A percentile compares a stretch with the other conserved stretches of the same genome.
Conservation (phyloP, 2,888 invertebrate species). For the Caprella mutica region DNA sequence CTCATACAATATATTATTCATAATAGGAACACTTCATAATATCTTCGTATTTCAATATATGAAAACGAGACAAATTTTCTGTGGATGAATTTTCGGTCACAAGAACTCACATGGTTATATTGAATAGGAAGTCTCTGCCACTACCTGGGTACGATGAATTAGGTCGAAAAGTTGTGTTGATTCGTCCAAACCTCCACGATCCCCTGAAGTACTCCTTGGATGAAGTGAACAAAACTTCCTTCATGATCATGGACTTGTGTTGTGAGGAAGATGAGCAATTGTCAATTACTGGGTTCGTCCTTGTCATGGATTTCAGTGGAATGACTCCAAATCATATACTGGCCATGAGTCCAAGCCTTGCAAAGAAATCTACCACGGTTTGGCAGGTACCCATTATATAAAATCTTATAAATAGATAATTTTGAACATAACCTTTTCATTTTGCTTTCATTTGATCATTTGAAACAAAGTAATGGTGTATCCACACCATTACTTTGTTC, state of each 20-base stretch:
- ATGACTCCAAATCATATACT: constrained; percentile 48
- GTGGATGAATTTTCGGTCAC: no score
- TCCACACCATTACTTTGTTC: no score
- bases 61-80: no score
- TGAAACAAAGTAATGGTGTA: no score
- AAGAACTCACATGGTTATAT: no score
- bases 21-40: no score
- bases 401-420: no score
- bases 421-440: no score
- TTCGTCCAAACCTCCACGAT: background rate
- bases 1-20: no score
- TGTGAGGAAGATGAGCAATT: constrained; percentile 51
- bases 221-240: background rate
- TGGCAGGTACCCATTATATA: no score
- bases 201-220: background rate
- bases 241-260: constrained; percentile 41
- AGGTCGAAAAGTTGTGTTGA: constrained; percentile 42
- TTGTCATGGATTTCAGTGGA: constrained; percentile 49
- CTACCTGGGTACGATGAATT: constrained; percentile 40
- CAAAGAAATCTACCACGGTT: constrained; percentile 49
- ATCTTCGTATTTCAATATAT: no score
- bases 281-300: constrained; percentile 40
- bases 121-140: constrained; percentile 35
- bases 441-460: no score
- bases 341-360: constrained; percentile 49